Evolutionary conservation across 2,797 vertebrate species (phyloP).

Genomic region (Momotus momota): DNA sequence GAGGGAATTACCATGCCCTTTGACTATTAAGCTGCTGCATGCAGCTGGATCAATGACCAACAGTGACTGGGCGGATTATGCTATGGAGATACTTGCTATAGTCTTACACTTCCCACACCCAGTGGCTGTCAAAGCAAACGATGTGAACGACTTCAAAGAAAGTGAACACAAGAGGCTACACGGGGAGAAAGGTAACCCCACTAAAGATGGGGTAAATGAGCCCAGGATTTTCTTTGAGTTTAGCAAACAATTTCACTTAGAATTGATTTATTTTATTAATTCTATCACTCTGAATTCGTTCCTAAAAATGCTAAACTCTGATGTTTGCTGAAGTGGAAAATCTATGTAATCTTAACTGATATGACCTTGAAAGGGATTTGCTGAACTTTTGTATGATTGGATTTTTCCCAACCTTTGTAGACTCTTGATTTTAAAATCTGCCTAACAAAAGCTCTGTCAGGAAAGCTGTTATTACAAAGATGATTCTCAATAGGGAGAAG

Average conservation of each 20-base stretch:
- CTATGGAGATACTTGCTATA: constrained; percentile 55
- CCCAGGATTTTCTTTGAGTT: constrained; percentile 33
- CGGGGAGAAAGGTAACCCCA: constrained; percentile 67
- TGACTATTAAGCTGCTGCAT: constrained; percentile 81
- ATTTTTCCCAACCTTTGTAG: constrained; percentile 74
- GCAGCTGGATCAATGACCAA: constrained; percentile 79
- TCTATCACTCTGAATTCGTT: neutral
- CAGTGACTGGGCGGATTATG: constrained; percentile 71
- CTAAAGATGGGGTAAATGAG: neutral
- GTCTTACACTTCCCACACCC: constrained; percentile 71
- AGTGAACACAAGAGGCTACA: constrained; percentile 51
- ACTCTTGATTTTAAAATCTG: constrained; percentile 82
- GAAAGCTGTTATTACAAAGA: constrained; percentile 83
- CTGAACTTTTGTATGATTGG: constrained; percentile 77
- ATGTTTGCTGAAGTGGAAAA: constrained; percentile 60
- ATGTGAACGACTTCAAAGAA: constrained; percentile 71
- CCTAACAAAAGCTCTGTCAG: constrained; percentile 81
- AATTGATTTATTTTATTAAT: constrained; percentile 38
- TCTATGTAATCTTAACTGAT: constrained; percentile 70
- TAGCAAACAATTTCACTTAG: constrained; percentile 23
- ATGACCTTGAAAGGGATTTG: constrained; percentile 82
- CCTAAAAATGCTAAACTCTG: constrained; percentile 38
- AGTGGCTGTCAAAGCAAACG: constrained; percentile 68
- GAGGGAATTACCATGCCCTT: constrained; percentile 83
- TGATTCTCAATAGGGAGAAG: constrained; percentile 78